These are phyloP conservation scores for Pandemis cinnamomeana DNA, from an alignment of 2,888 invertebrate species.

Conservation along the genomic window DNA sequence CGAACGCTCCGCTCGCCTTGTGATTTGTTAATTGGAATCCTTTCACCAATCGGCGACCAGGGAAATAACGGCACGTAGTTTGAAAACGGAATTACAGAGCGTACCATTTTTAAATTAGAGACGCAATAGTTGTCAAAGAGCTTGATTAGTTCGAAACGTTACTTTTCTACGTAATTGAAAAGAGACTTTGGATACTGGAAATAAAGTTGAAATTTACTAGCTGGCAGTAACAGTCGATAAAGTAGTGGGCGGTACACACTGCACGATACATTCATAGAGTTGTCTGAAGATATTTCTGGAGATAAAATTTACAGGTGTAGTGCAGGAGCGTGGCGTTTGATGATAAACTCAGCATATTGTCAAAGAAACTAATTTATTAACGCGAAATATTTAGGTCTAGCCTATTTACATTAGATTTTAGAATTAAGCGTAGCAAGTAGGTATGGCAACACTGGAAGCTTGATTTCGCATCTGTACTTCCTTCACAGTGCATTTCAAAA, in stretches of 20 bases:
- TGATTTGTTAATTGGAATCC: conserved; percentile 32
- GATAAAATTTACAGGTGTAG: too few species aligned
- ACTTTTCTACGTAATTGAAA: not conserved
- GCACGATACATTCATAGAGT: not conserved
- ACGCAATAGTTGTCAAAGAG: conserved; percentile 7
- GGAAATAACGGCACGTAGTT: conserved; percentile 16
- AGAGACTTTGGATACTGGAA: not conserved
- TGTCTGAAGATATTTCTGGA: not conserved
- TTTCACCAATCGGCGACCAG: conserved; percentile 22
- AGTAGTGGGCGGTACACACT: not conserved
- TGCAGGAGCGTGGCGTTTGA: too few species aligned
- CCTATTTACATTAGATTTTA: too few species aligned
- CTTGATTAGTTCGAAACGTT: conserved; percentile 6
- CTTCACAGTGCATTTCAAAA: not conserved
- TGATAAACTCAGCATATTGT: too few species aligned
- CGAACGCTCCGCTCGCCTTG: conserved; percentile 10
- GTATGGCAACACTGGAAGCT: too few species aligned
- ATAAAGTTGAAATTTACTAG: not conserved
- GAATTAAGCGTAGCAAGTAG: too few species aligned
- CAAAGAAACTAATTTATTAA: too few species aligned
- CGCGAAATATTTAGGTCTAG: too few species aligned
- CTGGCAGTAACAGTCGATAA: not conserved
- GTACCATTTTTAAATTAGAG: conserved; percentile 28
- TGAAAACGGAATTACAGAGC: conserved; percentile 23
- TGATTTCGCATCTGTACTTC: not conserved